Percentiles rank a stretch among this genome's conserved stretches.
Conservation (phyloP, 2,888 invertebrate species). For the Busseola fusca region DNA sequence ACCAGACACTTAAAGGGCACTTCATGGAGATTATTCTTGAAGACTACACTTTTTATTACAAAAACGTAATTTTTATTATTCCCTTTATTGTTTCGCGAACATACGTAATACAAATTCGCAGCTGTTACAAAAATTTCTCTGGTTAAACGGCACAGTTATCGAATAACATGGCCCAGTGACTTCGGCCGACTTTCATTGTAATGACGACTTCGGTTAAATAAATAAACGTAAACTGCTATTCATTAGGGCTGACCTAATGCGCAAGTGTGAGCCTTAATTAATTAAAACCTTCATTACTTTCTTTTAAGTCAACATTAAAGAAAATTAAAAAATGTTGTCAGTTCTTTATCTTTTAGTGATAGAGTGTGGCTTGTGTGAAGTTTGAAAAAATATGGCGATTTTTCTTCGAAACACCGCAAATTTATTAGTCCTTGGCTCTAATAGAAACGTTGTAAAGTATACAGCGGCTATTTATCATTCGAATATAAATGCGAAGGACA, state of each 20-base stretch:
- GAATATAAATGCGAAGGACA: constrained; percentile 40
- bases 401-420: constrained; percentile 39
- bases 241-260: constrained; percentile 62
- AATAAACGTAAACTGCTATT: constrained; percentile 62
- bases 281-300: constrained; percentile 51
- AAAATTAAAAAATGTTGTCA: constrained; percentile 31
- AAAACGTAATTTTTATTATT: constrained; percentile 21
- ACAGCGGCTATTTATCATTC: constrained; percentile 48
- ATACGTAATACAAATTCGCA: constrained; percentile 42
- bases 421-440: constrained; percentile 39
- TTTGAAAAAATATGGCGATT: constrained; percentile 44
- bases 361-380: constrained; percentile 35
- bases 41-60: neutral
- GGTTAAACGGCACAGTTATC: constrained; percentile 63
- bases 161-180: constrained; percentile 68
- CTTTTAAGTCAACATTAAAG: constrained; percentile 35
- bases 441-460: constrained; percentile 40
- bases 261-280: constrained; percentile 51
- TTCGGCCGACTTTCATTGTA: constrained; percentile 61
- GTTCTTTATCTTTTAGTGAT: constrained; percentile 50
- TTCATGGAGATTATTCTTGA: constrained; percentile 12
- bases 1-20: constrained; percentile 4
- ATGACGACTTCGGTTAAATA: constrained; percentile 64
- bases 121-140: constrained; percentile 48
- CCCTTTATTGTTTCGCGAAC: constrained; percentile 10